Percentiles rank a stretch among this genome's conserved stretches.
Evolutionary conservation across 2,113 vertebrate species (phyloP).

Genomic region (Actinemys pallida): DNA sequence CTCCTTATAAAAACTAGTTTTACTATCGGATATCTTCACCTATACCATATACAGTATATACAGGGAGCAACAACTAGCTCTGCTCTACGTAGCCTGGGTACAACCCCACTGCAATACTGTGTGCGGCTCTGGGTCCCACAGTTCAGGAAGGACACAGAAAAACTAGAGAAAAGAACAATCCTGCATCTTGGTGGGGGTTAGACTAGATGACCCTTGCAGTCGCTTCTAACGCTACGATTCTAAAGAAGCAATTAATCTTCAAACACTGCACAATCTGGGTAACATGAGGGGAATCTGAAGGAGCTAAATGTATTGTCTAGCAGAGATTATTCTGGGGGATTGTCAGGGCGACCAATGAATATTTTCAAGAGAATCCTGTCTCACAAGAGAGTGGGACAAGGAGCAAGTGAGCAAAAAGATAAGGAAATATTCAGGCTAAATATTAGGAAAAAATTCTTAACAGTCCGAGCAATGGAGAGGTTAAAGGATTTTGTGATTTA

Average conservation of each 20-base stretch:
- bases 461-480: background rate
- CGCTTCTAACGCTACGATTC: background rate
- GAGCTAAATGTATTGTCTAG: background rate
- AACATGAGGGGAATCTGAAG: background rate
- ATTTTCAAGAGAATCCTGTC: background rate
- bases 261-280: background rate
- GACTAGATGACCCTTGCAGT: background rate
- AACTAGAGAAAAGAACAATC: background rate
- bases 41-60: background rate
- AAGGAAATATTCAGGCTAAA: background rate
- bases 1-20: background rate
- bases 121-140: background rate
- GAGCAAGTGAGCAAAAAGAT: background rate
- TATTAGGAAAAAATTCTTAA: background rate
- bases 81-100: background rate
- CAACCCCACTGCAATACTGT: background rate
- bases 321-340: background rate
- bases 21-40: background rate
- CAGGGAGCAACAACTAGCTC: background rate
- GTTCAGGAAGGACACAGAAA: accelerated
- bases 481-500: background rate
- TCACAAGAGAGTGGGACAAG: background rate
- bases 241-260: background rate
- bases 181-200: background rate
- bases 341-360: background rate